These are phyloP conservation scores for Periparus ater DNA, from an alignment of 2,797 vertebrate species.

Conservation along the genomic window DNA sequence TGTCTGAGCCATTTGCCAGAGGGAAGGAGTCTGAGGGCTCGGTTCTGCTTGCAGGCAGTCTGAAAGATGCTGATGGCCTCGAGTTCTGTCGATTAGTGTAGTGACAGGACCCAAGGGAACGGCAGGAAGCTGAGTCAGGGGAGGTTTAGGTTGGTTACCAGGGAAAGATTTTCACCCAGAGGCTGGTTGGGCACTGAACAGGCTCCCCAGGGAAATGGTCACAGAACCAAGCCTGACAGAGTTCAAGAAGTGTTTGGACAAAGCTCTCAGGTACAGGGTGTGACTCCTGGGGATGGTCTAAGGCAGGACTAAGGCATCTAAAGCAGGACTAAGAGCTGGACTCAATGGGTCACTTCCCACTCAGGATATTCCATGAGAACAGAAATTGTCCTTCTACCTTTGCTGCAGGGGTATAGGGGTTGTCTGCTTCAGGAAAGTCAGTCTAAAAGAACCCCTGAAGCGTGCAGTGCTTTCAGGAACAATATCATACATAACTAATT, in stretches of 20 bases:
- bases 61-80: background rate
- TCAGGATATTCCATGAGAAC: background rate
- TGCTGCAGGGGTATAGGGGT: rapidly evolving
- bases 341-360: background rate
- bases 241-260: background rate
- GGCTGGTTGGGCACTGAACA: rapidly evolving
- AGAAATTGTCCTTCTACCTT: background rate
- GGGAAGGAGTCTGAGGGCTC: background rate
- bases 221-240: background rate
- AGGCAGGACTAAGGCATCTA: too few species aligned
- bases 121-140: too few species aligned
- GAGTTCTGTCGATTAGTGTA: background rate
- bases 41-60: rapidly evolving
- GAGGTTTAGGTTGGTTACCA: background rate
- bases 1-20: background rate
- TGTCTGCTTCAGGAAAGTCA: background rate
- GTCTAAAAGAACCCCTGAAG: background rate
- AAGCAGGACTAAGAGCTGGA: too few species aligned
- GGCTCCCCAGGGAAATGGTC: background rate
- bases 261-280: rapidly evolving
- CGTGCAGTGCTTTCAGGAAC: background rate
- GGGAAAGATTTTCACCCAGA: background rate
- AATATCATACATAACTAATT: background rate
- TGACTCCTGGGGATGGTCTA: background rate
- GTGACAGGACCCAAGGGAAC: too few species aligned